These are phyloP conservation scores for Aphaenogaster rudis DNA, from an alignment of 1,140 invertebrate genomes.

Conservation along the genomic window DNA sequence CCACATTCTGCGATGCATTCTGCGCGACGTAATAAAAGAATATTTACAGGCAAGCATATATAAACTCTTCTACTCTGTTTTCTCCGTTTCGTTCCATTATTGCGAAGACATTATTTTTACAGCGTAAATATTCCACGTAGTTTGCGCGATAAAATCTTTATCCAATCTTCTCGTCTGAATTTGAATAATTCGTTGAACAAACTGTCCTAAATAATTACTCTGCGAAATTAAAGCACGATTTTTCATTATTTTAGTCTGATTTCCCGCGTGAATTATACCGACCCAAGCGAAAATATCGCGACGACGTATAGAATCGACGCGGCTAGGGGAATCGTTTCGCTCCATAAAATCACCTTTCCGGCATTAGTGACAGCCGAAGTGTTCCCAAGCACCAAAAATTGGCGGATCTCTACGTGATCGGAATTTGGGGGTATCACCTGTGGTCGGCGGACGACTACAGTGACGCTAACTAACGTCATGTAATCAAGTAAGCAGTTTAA, in stretches of 20 bases:
- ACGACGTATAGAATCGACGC: neutral
- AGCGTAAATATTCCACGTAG: neutral
- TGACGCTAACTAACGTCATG: slow-evolving; percentile 71
- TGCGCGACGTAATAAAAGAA: slow-evolving; percentile 42
- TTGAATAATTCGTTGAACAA: neutral
- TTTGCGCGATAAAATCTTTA: slow-evolving; percentile 3
- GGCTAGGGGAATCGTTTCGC: slow-evolving; percentile 3
- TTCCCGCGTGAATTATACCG: neutral
- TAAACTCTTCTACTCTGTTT: neutral
- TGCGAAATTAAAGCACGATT: neutral
- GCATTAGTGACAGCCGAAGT: slow-evolving; percentile 27
- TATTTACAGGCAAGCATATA: slow-evolving; percentile 8
- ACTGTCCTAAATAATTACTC: neutral
- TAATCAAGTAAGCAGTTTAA: slow-evolving; percentile 77
- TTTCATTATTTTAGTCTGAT: neutral
- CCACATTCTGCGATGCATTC: slow-evolving; percentile 44
- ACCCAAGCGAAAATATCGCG: slow-evolving; percentile 3
- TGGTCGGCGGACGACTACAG: slow-evolving; percentile 48
- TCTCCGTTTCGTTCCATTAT: neutral
- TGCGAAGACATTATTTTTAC: neutral
- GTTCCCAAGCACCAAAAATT: slow-evolving; percentile 57
- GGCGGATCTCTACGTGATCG: slow-evolving; percentile 64
- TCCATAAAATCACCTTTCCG: slow-evolving; percentile 28
- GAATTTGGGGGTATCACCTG: slow-evolving; percentile 60
- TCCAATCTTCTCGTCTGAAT: neutral